Evolutionary conservation across 2,113 vertebrate species (phyloP).

Genomic region (Zosterops pallidus): DNA sequence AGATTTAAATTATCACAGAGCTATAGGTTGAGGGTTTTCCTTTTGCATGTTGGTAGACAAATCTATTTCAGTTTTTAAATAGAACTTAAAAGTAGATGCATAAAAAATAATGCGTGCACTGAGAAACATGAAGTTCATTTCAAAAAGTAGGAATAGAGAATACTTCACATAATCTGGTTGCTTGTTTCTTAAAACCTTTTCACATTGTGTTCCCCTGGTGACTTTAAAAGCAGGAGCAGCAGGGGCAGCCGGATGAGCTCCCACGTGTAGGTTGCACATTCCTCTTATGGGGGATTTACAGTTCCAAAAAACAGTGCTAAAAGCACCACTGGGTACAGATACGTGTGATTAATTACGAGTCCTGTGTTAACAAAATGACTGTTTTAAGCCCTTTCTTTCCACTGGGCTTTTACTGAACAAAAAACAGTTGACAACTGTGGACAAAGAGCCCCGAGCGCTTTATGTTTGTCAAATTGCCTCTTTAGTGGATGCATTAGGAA

Average conservation of each 20-base stretch:
- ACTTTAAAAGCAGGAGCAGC: background rate
- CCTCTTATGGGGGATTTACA: background rate
- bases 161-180: background rate
- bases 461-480: slow-evolving; percentile 30
- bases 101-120: background rate
- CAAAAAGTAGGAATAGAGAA: background rate
- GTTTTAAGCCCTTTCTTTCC: slow-evolving; percentile 41
- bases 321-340: slow-evolving; percentile 26
- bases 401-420: slow-evolving; percentile 5
- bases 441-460: background rate
- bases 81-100: background rate
- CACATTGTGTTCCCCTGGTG: background rate
- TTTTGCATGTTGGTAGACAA: background rate
- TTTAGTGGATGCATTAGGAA: slow-evolving; percentile 30
- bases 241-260: background rate
- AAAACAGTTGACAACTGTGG: slow-evolving; percentile 29
- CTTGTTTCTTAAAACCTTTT: background rate
- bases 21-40: background rate
- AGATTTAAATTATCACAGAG: background rate
- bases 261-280: background rate
- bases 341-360: background rate
- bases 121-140: background rate
- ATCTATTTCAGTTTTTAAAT: background rate
- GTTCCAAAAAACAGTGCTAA: slow-evolving; percentile 11
- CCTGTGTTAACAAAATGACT: slow-evolving; percentile 40